Conservation (phyloP, 2,888 invertebrate genomes). For the Callyntrura guangdongensis region DNA sequence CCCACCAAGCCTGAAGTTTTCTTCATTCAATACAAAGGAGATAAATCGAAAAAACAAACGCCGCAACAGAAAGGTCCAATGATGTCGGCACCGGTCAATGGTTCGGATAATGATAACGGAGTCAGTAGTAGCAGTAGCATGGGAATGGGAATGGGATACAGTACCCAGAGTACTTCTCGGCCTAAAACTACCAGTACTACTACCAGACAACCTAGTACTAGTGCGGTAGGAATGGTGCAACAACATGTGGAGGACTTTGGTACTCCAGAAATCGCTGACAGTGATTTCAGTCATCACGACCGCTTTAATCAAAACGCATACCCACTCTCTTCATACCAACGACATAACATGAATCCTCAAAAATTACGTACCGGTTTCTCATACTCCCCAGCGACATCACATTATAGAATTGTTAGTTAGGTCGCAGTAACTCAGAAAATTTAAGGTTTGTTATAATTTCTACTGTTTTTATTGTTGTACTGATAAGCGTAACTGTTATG, state of each 20-base stretch:
- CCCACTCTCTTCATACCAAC: conserved; percentile 19
- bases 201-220: neutral
- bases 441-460: conserved; percentile 12
- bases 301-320: conserved; percentile 37
- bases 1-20: conserved; percentile 94
- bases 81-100: neutral
- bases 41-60: neutral
- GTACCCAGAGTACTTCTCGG: neutral
- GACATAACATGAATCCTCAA: conserved; percentile 5
- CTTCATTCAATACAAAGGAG: conserved; percentile 92
- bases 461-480: neutral
- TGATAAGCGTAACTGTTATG: too few species aligned
- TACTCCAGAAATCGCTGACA: conserved; percentile 41
- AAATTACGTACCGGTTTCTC: conserved; percentile 26
- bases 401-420: conserved; percentile 53
- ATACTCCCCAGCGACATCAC: conserved; percentile 32
- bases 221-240: neutral
- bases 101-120: neutral
- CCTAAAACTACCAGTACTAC: conserved; percentile 1
- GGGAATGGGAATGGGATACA: too few species aligned
- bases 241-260: conserved; percentile 45
- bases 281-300: conserved; percentile 58
- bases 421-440: neutral
- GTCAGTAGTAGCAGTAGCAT: neutral
- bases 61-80: neutral